Base-by-base conservation (phyloP, 2,113 vertebrate species). In the Todiramphus chloris region DNA sequence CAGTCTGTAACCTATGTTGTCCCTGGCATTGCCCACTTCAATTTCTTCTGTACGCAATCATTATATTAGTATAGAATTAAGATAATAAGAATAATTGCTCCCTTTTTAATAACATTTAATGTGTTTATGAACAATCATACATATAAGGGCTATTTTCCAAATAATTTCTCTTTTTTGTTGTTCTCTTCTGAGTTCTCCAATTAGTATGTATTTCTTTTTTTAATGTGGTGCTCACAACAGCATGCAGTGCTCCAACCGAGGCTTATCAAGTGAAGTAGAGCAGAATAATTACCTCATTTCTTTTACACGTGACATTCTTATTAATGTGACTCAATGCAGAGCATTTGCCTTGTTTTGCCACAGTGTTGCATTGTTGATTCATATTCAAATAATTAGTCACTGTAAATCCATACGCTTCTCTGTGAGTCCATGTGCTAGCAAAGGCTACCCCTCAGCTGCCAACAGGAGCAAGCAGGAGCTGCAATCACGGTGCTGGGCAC, bases 201-300 rank as follows among this genome's bases (percentile, higher is more conserved):
- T 97, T 95, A 95, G 87, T 86, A 70, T 89, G 77, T 78, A 76
- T 96, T 94, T 91, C 73, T 92, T 94, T 89, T 76, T 84, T 87
- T 79, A 88, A 78, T 83, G 90, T 41, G 30, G 48, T 64, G 89
- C 16, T 94, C 85, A 59, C 91, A 94, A 94, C 78, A 94, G 89
- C 90, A 92, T 89, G 93, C 69, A 64, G 88, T 0, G 5, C 83
- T 95, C 81, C 93, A 95, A 74, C 74, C 84, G 94, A 90, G 83
- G 75, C 97, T 97, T 95, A 95, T 95, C 88, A 69, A 89, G 94
- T 95, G 96, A 97, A 97, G 92, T 95, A 97, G 96, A 96, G 95
- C 96, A 96, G 97, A 97, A 97, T 97, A 97, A 97, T 95, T 94
- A 86, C 88, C 76, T 95, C 83, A 74, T 96, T 97, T 91, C 89